A percentile compares a stretch with the other conserved stretches of the same genome.
Evolutionary conservation across 2,797 vertebrate genomes (phyloP).

Genomic region (Harpagifer antarcticus): DNA sequence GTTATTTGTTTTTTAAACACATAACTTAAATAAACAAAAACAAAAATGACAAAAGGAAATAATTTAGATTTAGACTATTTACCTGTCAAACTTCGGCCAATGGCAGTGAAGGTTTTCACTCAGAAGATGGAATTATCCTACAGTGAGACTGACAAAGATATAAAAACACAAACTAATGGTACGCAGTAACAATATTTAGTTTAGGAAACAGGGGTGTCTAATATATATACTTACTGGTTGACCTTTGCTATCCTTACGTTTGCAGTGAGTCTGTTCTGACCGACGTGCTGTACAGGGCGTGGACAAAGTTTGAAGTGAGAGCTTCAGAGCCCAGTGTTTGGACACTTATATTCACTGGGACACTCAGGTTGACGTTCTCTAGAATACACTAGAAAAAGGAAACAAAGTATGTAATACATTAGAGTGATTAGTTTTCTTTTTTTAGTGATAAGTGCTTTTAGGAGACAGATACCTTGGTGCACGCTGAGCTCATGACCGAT

Average conservation of each 20-base stretch:
- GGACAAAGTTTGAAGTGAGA: constrained; percentile 68
- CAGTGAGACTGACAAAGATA: constrained; percentile 18
- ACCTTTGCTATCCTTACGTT: constrained; percentile 2
- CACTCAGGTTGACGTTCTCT: constrained; percentile 70
- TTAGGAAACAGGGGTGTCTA: not conserved
- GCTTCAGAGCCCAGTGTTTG: constrained; percentile 74
- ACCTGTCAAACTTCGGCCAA: constrained; percentile 32
- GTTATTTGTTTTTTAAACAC: constrained; percentile 4
- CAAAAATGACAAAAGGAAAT: not conserved
- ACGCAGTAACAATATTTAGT: not conserved
- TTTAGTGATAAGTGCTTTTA: not conserved
- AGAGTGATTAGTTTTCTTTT: not conserved
- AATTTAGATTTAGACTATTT: constrained; percentile 1
- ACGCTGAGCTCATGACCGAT: constrained; percentile 76
- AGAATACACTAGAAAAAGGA: constrained; percentile 65
- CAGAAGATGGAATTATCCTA: constrained; percentile 21
- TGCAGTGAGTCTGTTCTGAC: constrained; percentile 19
- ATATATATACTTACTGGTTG: constrained; percentile 39
- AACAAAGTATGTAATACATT: not conserved
- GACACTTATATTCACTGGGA: constrained; percentile 65
- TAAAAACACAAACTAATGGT: not conserved
- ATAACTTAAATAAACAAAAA: not conserved
- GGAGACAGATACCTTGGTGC: constrained; percentile 67
- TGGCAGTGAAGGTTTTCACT: constrained; percentile 20
- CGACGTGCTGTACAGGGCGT: constrained; percentile 30